Evolutionary conservation across 1,140 invertebrate species (phyloP).

Genomic region (Rhagoletis zephyria): DNA sequence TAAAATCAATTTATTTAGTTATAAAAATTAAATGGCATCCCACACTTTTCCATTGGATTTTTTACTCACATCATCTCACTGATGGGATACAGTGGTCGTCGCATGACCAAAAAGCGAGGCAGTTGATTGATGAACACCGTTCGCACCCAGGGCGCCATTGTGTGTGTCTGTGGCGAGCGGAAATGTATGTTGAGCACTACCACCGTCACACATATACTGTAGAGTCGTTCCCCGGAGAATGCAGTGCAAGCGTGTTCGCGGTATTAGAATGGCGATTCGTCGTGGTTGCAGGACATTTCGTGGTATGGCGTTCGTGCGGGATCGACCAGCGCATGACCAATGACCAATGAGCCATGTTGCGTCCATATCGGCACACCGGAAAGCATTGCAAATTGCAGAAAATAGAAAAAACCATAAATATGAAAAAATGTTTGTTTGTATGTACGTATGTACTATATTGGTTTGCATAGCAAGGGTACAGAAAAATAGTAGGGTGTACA

Average conservation of each 20-base stretch:
- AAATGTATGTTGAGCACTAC: conserved; percentile 99
- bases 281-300: background rate
- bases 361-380: conserved; percentile 39
- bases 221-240: background rate
- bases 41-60: background rate
- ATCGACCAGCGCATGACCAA: background rate
- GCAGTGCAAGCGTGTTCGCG: background rate
- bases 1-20: background rate
- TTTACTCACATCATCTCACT: conserved; percentile 77
- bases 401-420: conserved; percentile 37
- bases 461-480: background rate
- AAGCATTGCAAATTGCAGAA: conserved; percentile 40
- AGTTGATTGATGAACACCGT: conserved; percentile 96
- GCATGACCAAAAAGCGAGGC: conserved; percentile 91
- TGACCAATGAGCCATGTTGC: background rate
- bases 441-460: background rate
- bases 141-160: conserved; percentile 96
- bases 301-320: background rate
- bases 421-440: background rate
- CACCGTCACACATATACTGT: conserved; percentile 96
- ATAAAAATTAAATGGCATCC: background rate
- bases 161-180: conserved; percentile 96
- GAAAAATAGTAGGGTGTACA: background rate
- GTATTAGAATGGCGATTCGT: background rate
- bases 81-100: conserved; percentile 88